phyloP scores from a whole-genome alignment of 2,888 invertebrate genomes.

The Phortica magna region DNA sequence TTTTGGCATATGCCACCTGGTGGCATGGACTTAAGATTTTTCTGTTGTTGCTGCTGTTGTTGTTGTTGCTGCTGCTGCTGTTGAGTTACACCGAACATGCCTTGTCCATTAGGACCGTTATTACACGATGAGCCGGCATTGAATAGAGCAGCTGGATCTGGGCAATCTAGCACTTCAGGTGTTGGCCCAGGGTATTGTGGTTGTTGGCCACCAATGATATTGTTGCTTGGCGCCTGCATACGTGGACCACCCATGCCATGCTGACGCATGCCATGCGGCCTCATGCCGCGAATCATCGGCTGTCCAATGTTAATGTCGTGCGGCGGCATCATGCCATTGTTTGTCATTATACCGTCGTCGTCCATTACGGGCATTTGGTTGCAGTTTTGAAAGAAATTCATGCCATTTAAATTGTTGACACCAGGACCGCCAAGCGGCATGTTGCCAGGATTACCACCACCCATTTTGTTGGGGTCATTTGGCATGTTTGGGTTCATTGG shows the following conservation, averaged over 20 bases:
- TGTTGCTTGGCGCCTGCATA: constrained; percentile 54
- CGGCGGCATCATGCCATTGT: constrained; percentile 70
- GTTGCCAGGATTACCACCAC: constrained; percentile 48
- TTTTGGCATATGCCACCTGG: constrained; percentile 52
- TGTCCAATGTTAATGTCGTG: constrained; percentile 69
- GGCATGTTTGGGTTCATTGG: constrained; percentile 43
- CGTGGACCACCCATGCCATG: constrained; percentile 68
- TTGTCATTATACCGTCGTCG: constrained; percentile 67
- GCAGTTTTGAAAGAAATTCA: constrained; percentile 76
- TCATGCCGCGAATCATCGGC: constrained; percentile 79
- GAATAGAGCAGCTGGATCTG: constrained; percentile 53
- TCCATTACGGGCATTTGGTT: constrained; percentile 70
- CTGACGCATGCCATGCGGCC: constrained; percentile 79
- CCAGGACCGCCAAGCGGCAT: constrained; percentile 37
- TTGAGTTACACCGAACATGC: constrained; percentile 50
- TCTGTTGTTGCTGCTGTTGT: constrained; percentile 48
- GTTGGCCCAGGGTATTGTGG: constrained; percentile 56
- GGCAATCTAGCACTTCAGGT: constrained; percentile 61
- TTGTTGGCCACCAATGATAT: constrained; percentile 56
- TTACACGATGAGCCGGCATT: constrained; percentile 54
- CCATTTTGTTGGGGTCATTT: not conserved
- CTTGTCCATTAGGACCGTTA: constrained; percentile 47
- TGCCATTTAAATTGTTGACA: constrained; percentile 48
- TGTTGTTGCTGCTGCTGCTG: constrained; percentile 50
- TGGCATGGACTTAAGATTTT: constrained; percentile 51